Conservation (phyloP, 2,113 vertebrate species). For the Dicerorhinus sumatrensis region DNA sequence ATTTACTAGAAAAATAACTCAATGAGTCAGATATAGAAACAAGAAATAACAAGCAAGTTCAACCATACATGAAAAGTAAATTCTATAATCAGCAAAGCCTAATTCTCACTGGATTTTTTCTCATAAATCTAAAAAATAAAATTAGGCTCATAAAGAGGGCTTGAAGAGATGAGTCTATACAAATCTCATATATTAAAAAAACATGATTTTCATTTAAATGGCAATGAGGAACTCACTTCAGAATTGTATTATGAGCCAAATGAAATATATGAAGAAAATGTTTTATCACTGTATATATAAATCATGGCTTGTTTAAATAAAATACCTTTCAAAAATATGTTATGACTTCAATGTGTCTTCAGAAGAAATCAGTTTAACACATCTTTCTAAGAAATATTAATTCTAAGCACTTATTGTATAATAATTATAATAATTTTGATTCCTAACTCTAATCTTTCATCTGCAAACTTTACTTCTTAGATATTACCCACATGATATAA, state of each 20-base stretch:
- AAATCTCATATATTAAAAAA: neutral
- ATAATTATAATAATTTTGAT: neutral
- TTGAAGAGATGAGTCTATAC: neutral
- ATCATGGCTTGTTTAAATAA: neutral
- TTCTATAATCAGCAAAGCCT: neutral
- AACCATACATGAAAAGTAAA: slow-evolving; percentile 49
- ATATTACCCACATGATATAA: neutral
- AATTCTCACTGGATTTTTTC: slow-evolving; percentile 37
- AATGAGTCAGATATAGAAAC: slow-evolving; percentile 63
- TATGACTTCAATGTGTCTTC: neutral
- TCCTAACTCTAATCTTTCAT: neutral
- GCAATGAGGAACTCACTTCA: neutral
- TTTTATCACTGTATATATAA: neutral
- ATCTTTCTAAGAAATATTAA: neutral
- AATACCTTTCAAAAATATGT: neutral
- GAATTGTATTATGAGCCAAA: neutral
- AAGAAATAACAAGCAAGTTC: slow-evolving; percentile 69
- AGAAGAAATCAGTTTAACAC: neutral
- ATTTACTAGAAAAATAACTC: slow-evolving; percentile 57
- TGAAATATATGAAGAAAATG: neutral
- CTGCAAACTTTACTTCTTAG: neutral
- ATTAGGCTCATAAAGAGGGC: neutral
- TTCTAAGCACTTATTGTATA: neutral
- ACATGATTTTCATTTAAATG: neutral
- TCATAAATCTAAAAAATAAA: slow-evolving; percentile 51